phyloP scores from a whole-genome alignment of 1,140 invertebrate genomes.

The Patella vulgata region DNA sequence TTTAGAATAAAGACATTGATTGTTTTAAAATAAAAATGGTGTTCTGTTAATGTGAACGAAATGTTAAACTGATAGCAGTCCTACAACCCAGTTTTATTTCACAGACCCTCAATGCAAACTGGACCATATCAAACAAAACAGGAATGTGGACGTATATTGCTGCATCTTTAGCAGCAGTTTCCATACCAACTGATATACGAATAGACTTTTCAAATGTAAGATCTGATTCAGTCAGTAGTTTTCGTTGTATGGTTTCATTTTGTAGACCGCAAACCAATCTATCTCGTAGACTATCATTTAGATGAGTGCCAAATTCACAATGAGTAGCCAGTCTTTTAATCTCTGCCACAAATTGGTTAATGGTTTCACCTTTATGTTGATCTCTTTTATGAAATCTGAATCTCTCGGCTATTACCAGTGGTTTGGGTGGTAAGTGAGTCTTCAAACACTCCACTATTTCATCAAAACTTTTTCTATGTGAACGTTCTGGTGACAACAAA shows the following conservation, averaged over 20 bases:
- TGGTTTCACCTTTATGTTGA: background rate
- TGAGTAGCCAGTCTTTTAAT: conserved; percentile 23
- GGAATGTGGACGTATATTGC: too few relatives aligned
- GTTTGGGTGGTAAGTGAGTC: background rate
- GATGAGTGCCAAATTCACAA: conserved; percentile 29
- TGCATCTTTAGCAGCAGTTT: conserved; percentile 22
- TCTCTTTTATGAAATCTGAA: conserved; percentile 7
- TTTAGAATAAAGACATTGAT: too few relatives aligned
- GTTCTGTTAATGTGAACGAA: too few relatives aligned
- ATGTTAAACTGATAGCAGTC: too few relatives aligned
- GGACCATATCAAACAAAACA: too few relatives aligned
- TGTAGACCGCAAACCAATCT: conserved; percentile 35
- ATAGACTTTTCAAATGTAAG: conserved; percentile 26
- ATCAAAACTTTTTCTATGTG: background rate
- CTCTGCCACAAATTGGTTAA: background rate
- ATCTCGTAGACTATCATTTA: conserved; percentile 29
- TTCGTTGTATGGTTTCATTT: conserved; percentile 26
- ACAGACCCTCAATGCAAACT: too few relatives aligned
- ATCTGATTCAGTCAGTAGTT: conserved; percentile 17
- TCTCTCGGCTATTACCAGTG: conserved; percentile 9
- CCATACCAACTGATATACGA: conserved; percentile 25
- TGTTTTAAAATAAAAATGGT: too few relatives aligned
- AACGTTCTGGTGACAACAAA: background rate
- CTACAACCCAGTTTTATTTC: too few relatives aligned
- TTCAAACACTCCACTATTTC: background rate